A percentile compares a stretch with the other conserved stretches of the same genome.
phyloP scores from a whole-genome alignment of 2,888 invertebrate species.

The Calliopum simillimum region DNA sequence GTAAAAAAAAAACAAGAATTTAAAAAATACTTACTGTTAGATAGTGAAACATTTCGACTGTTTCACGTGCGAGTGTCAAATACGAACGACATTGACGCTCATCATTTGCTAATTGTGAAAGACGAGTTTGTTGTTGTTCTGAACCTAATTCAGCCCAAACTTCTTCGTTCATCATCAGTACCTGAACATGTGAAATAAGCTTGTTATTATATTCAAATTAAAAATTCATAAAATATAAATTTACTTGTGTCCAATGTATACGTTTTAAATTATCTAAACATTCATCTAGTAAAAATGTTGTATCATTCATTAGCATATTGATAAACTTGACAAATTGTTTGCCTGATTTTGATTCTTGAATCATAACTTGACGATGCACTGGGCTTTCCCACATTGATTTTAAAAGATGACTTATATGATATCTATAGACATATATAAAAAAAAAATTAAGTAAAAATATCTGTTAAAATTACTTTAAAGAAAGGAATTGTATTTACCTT shows the following conservation, averaged over 20 bases:
- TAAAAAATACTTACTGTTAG: slow-evolving; percentile 74
- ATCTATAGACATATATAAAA: slow-evolving; percentile 65
- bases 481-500: slow-evolving; percentile 67
- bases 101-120: slow-evolving; percentile 84
- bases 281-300: slow-evolving; percentile 96
- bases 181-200: slow-evolving; percentile 43
- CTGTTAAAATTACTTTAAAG: neutral
- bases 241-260: slow-evolving; percentile 87
- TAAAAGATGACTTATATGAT: slow-evolving; percentile 96
- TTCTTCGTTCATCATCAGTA: slow-evolving; percentile 76
- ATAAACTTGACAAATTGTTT: slow-evolving; percentile 96
- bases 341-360: slow-evolving; percentile 90
- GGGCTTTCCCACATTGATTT: slow-evolving; percentile 96
- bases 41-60: slow-evolving; percentile 98
- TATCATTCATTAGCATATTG: slow-evolving; percentile 98
- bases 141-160: slow-evolving; percentile 76
- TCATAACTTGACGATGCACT: slow-evolving; percentile 86
- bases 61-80: slow-evolving; percentile 91
- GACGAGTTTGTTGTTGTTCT: slow-evolving; percentile 79
- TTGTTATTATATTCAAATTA: neutral
- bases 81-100: slow-evolving; percentile 91
- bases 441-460: neutral
- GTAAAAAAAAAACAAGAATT: neutral
- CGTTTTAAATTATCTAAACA: slow-evolving; percentile 91
- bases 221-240: neutral